Base-by-base conservation (phyloP, 2,888 invertebrate species). In the Doris montereyensis region DNA sequence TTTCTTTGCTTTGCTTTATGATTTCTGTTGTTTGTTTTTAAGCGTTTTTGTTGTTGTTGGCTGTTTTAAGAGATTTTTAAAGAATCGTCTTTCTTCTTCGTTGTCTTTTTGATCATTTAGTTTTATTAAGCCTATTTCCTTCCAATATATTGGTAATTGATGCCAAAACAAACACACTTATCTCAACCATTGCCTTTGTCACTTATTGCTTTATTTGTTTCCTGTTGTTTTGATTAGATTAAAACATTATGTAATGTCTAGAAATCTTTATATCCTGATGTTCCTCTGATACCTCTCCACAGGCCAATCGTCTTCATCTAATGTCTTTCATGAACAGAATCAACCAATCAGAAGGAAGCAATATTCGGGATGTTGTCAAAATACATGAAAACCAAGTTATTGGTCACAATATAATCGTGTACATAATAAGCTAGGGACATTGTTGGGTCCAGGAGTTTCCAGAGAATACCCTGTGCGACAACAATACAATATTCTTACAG, bases 341-440 rank as follows among this genome's bases (percentile, higher is more conserved):
- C 68, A 85, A 87, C 71, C 89, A 88, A 82, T 86, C 83, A 24
- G 88, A 88, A 72, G 89, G 90, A 4, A 78, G 79, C 2, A 86
- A 87, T 26, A 83, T 88, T 81, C 86, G 84, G 71, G 81, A 85
- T 4, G 84, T 86, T 32, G 83, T 90, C 8, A 81, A 84, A 60
- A 80, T 85, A 28, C 82, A 84, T 34, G 65, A 79, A 10, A 77
- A 79, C 82, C 83, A 3, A 86, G 77, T 67, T 89, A 88, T 85
- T 89, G 88, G 86, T 85, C 89, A 10, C 90, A 90, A 82, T 90
- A 90, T 82, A 86, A 85, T 32, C 82, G 89, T 41, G 85, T 87
- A 35, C 90, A 90, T 81, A 86, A 86, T 78, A 89, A 88, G 82
- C 86, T 90, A 57, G 90, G 90, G 2, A 81, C 81, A 26, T 78